These are phyloP conservation scores for Drosophila anceps DNA, from an alignment of 2,888 invertebrate species.

Conservation along the genomic window DNA sequence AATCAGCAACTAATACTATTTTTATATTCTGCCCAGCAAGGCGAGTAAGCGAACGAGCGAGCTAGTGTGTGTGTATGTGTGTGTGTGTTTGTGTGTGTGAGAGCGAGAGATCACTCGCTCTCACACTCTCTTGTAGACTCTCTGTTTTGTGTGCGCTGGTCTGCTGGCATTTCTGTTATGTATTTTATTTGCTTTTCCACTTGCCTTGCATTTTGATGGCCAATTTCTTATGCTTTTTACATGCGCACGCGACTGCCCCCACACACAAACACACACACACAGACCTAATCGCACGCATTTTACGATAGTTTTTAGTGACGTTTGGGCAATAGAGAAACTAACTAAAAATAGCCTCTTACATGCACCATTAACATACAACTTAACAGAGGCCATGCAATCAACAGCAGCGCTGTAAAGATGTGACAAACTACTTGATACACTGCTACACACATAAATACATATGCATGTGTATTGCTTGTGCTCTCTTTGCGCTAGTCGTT, in stretches of 20 bases:
- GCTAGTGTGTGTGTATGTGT: slow-evolving; percentile 48
- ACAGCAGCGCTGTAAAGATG: slow-evolving; percentile 29
- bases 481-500: slow-evolving; percentile 6
- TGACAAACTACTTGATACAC: neutral
- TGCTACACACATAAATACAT: neutral
- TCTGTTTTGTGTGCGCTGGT: neutral
- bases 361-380: slow-evolving; percentile 50
- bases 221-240: slow-evolving; percentile 65
- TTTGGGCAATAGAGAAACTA: slow-evolving; percentile 59
- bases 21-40: slow-evolving; percentile 76
- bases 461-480: neutral
- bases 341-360: slow-evolving; percentile 51
- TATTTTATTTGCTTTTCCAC: slow-evolving; percentile 62
- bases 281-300: slow-evolving; percentile 21
- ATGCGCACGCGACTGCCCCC: slow-evolving; percentile 38
- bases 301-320: slow-evolving; percentile 54
- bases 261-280: slow-evolving; percentile 3
- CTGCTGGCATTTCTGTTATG: slow-evolving; percentile 47
- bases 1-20: slow-evolving; percentile 83
- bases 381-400: slow-evolving; percentile 43
- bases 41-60: slow-evolving; percentile 31
- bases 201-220: slow-evolving; percentile 65
- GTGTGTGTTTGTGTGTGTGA: slow-evolving; percentile 9
- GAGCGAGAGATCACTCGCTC: slow-evolving; percentile 24
- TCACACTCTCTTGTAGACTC: slow-evolving; percentile 17